A percentile compares a stretch with the other conserved stretches of the same genome.
These are phyloP conservation scores for Notolabrus celidotus DNA, from an alignment of 2,797 vertebrate genomes.

Conservation along the genomic window DNA sequence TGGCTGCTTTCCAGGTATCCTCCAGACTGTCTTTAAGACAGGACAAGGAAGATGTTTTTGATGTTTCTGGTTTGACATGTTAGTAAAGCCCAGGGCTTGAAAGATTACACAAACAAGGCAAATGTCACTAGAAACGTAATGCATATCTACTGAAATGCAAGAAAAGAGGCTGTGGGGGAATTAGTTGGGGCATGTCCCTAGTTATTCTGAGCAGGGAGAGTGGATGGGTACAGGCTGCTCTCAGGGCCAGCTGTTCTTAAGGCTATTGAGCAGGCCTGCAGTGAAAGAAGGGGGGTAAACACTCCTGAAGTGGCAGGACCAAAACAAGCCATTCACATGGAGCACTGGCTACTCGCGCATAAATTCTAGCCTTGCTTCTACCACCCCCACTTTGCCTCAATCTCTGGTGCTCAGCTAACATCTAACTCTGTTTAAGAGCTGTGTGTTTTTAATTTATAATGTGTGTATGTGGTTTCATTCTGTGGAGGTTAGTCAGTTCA, in stretches of 20 bases:
- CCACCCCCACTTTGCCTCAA: slow-evolving; percentile 61
- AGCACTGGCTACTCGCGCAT: slow-evolving; percentile 77
- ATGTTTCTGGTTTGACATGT: slow-evolving; percentile 21
- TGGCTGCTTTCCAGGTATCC: slow-evolving; percentile 50
- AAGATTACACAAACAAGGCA: background rate
- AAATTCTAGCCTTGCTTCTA: slow-evolving; percentile 67
- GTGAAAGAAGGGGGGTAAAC: slow-evolving; percentile 81
- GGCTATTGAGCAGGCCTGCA: slow-evolving; percentile 75
- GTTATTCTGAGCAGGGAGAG: slow-evolving; percentile 68
- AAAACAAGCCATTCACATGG: slow-evolving; percentile 83
- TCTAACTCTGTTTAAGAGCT: slow-evolving; percentile 28
- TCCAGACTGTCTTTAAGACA: slow-evolving; percentile 8
- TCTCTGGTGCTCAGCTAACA: slow-evolving; percentile 53
- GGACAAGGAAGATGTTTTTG: slow-evolving; percentile 17
- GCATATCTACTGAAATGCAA: slow-evolving; percentile 33
- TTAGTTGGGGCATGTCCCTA: slow-evolving; percentile 79
- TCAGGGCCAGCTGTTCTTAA: slow-evolving; percentile 80
- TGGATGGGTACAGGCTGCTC: slow-evolving; percentile 79
- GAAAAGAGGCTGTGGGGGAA: slow-evolving; percentile 55
- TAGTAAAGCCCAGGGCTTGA: background rate
- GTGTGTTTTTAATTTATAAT: slow-evolving; percentile 43
- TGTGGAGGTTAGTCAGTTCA: slow-evolving; percentile 49
- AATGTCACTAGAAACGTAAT: slow-evolving; percentile 36
- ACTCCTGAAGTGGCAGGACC: slow-evolving; percentile 80
- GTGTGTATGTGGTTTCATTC: slow-evolving; percentile 44